Percentiles rank a stretch among this genome's conserved stretches.
Conservation (phyloP, 2,888 invertebrate species). For the Ophion costatus region DNA sequence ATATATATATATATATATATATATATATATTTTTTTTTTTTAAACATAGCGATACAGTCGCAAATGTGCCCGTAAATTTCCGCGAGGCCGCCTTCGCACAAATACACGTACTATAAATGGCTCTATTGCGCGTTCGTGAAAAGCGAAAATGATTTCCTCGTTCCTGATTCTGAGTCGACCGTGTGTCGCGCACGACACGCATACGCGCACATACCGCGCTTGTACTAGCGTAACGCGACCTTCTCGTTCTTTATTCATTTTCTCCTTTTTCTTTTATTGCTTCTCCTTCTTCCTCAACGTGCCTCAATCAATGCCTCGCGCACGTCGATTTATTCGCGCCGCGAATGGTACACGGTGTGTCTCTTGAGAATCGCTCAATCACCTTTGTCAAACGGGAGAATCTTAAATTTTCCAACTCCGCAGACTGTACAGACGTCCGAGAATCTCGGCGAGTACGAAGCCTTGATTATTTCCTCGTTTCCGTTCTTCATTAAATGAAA, state of each 20-base stretch:
- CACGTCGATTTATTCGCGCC: background rate
- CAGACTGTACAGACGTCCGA: background rate
- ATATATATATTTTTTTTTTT: conserved; percentile 31
- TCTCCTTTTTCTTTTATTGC: background rate
- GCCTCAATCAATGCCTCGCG: conserved; percentile 24
- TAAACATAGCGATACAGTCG: conserved; percentile 28
- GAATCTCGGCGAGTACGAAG: conserved; percentile 8
- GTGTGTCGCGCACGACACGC: conserved; percentile 12
- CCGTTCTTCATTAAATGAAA: conserved; percentile 37
- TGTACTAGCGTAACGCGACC: conserved; percentile 41
- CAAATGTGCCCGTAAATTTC: conserved; percentile 55
- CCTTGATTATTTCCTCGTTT: conserved; percentile 21
- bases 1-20: background rate
- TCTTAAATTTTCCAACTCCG: conserved; percentile 16
- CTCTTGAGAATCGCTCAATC: background rate
- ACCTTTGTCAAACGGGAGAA: conserved; percentile 6
- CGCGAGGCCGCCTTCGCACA: conserved; percentile 53
- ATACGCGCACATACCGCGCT: background rate
- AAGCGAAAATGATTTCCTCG: conserved; percentile 69
- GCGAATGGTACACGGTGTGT: background rate
- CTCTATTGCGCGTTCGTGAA: conserved; percentile 38
- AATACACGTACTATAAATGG: conserved; percentile 57
- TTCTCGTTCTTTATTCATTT: conserved; percentile 27
- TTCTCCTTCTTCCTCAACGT: conserved; percentile 9
- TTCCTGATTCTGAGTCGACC: conserved; percentile 72